A percentile compares a stretch with the other conserved stretches of the same genome.
These are phyloP conservation scores for Thaumatotibia leucotreta DNA, from an alignment of 1,140 invertebrate species.

Conservation along the genomic window DNA sequence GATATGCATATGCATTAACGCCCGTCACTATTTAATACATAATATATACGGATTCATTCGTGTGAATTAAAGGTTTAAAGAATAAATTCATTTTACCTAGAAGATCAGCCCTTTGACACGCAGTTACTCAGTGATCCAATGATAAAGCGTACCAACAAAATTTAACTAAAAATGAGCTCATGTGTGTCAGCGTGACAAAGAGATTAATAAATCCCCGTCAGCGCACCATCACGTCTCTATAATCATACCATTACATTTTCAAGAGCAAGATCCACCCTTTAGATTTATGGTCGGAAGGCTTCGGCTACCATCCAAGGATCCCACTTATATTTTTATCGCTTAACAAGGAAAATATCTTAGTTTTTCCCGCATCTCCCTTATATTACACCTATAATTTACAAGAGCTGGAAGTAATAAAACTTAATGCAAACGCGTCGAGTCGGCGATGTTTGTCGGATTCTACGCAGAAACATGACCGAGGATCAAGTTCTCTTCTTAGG, in stretches of 20 bases:
- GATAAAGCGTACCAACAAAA: neutral
- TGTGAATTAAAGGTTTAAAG: neutral
- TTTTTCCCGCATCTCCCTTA: conserved; percentile 33
- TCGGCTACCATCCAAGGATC: conserved; percentile 18
- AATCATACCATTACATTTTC: conserved; percentile 3
- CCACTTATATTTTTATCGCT: conserved; percentile 47
- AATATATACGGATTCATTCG: no score
- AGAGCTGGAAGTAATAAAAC: conserved; percentile 64
- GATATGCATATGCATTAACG: no score
- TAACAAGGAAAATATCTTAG: conserved; percentile 45
- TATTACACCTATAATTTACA: conserved; percentile 65
- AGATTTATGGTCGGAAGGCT: conserved; percentile 5
- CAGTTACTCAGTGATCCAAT: neutral
- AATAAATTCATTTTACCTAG: neutral
- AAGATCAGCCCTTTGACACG: neutral
- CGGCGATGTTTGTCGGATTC: conserved; percentile 57
- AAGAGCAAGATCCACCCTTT: neutral
- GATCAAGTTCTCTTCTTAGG: neutral
- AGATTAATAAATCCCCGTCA: neutral
- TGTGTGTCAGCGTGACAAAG: neutral
- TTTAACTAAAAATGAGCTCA: neutral
- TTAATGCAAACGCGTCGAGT: conserved; percentile 61
- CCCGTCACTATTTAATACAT: no score
- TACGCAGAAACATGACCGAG: conserved; percentile 29
- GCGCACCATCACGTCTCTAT: conserved; percentile 4